Percentiles rank a stretch among this genome's conserved stretches.
phyloP scores from a whole-genome alignment of 2,113 vertebrate species.

The Elanus axillaris region DNA sequence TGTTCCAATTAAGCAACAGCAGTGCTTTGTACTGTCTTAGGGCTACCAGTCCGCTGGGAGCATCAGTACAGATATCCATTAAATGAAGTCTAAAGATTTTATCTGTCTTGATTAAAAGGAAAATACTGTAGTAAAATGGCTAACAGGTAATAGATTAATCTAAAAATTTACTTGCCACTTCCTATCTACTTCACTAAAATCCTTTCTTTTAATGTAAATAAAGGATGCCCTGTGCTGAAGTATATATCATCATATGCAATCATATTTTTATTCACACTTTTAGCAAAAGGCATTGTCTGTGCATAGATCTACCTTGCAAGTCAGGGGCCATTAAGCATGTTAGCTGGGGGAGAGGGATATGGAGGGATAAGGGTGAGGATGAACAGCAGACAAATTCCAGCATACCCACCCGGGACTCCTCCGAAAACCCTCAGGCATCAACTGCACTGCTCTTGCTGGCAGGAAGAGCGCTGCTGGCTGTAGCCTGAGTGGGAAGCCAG shows the following conservation, averaged over 20 bases:
- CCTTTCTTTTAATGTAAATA: neutral
- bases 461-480: neutral
- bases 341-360: neutral
- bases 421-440: neutral
- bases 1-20: neutral
- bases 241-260: neutral
- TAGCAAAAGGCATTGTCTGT: fast-evolving
- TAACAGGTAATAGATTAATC: neutral
- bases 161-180: neutral
- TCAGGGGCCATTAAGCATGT: fast-evolving
- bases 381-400: neutral
- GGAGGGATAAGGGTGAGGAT: neutral
- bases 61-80: neutral
- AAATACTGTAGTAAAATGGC: neutral
- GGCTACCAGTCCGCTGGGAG: neutral
- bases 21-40: neutral
- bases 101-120: neutral
- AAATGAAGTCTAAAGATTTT: neutral
- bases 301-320: neutral
- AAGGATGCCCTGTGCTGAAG: neutral
- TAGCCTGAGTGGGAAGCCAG: neutral
- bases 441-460: neutral
- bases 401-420: neutral
- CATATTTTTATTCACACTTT: neutral
- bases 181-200: neutral